Evolutionary conservation across 2,797 vertebrate genomes (phyloP), one percentile per base, ranked within the genome.

Genomic region (Delichon dasypus): DNA sequence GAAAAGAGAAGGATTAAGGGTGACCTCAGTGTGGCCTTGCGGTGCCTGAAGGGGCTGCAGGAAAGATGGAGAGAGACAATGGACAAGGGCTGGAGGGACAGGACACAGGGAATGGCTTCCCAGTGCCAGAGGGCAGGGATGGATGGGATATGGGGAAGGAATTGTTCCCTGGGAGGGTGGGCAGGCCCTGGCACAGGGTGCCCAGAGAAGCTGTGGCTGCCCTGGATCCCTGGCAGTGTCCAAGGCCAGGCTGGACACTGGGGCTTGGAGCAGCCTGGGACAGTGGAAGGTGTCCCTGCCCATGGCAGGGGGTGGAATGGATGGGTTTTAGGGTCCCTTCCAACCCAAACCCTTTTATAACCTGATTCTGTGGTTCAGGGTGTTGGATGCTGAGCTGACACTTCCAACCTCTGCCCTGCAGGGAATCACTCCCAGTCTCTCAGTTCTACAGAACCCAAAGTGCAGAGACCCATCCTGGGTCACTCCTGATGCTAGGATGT

Each of bases 401-500:
- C 36, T 30, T 80, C 9, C 7, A 5, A 11, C 12, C 32, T 10
- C 27, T 85, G 26, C n/a, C 75, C 44, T 71, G 27, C 36, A 67
- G 74, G 32, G 21, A 70, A 17, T 4, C 34, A 16, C 42, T 87
- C 22, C 38, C 17, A 5, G 20, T 34, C 53, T 34, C 45, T 58
- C 30, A 14, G 30, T 26, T 48, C 54, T 53, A 29, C 38, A 58
- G 48, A 67, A 32, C 19, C 3, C 29, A 50, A 3, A 20, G 19
- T 51, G 20, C 22, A 36, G 36, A 22, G 61, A 40, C 19, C 50
- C 7, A 5, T 16, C 34, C 17, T n/a, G 47, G 38, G 29, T n/a
- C 0, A 0, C 55, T 75, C 16, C 20, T 27, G 11, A 19, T 20
- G 27, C 6, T 9, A 2, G 47, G 15, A 45, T 42, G 21, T 44